phyloP scores from a whole-genome alignment of 2,113 vertebrate genomes.

The Emydura subglobosa region DNA sequence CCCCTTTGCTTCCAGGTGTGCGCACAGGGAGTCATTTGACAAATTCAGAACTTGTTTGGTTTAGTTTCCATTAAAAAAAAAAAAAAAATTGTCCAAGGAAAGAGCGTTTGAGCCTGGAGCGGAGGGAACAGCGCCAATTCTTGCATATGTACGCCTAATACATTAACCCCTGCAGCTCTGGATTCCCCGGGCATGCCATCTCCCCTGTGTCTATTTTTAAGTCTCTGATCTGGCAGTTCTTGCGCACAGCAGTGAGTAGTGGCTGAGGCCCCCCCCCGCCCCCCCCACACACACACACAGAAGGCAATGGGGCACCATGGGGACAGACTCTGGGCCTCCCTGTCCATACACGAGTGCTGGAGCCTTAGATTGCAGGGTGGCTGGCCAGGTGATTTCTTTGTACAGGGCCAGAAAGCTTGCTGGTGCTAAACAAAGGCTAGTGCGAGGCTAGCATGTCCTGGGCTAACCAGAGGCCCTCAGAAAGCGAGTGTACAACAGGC shows the following conservation, averaged over 20 bases:
- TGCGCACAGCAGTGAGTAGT: background rate
- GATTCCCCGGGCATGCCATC: background rate
- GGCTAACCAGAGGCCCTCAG: background rate
- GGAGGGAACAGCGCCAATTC: background rate
- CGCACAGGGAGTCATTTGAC: background rate
- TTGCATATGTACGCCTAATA: background rate
- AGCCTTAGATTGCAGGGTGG: background rate
- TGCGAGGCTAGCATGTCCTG: background rate
- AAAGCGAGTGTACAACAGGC: background rate
- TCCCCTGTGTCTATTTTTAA: background rate
- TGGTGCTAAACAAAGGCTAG: background rate
- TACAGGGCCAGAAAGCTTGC: background rate
- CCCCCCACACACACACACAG: background rate
- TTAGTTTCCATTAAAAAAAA: background rate
- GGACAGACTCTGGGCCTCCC: background rate
- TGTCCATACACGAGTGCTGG: background rate
- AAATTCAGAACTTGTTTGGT: background rate
- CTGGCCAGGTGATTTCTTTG: background rate
- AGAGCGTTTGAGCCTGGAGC: background rate
- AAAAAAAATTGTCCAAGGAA: background rate
- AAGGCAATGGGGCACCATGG: background rate
- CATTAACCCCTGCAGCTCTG: background rate
- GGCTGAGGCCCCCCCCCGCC: rapidly evolving
- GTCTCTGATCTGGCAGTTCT: background rate
- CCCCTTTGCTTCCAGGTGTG: background rate